These are phyloP conservation scores for Strix uralensis DNA, from an alignment of 2,113 vertebrate genomes.

Conservation along the genomic window DNA sequence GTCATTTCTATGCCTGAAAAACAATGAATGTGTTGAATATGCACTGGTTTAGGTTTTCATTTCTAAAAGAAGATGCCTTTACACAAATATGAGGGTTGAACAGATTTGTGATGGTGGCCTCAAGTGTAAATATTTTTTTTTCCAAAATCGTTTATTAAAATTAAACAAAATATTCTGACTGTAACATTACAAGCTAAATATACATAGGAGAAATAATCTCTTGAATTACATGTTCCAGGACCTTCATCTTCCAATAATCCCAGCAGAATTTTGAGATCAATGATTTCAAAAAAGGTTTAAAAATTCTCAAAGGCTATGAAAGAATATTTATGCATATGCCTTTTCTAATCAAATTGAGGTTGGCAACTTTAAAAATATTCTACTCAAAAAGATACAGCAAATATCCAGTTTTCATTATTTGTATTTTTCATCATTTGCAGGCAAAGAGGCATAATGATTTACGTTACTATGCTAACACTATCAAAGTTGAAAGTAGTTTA, in stretches of 20 bases:
- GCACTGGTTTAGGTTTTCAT: not conserved
- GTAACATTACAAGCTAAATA: not conserved
- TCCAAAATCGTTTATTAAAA: not conserved
- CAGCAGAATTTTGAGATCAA: not conserved
- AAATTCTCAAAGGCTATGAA: not conserved
- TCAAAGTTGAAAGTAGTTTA: not conserved
- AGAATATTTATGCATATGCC: not conserved
- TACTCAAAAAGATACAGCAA: not conserved
- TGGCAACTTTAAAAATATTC: not conserved
- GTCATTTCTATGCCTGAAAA: not conserved
- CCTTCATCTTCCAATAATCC: not conserved
- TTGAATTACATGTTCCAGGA: not conserved
- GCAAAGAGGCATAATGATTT: not conserved
- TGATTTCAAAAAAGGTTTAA: not conserved
- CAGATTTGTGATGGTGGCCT: not conserved
- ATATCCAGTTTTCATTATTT: not conserved
- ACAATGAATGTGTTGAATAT: not conserved
- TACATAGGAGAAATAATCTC: not conserved
- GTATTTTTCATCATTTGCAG: not conserved
- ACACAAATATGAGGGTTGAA: not conserved
- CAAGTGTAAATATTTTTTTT: not conserved
- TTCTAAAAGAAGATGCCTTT: not conserved
- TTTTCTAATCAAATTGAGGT: not conserved
- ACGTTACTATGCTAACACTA: not conserved
- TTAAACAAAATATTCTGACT: not conserved